A percentile compares a stretch with the other conserved stretches of the same genome.
Evolutionary conservation across 2,113 vertebrate species (phyloP).

Genomic region (Hypocryptadius cinnamomeus): DNA sequence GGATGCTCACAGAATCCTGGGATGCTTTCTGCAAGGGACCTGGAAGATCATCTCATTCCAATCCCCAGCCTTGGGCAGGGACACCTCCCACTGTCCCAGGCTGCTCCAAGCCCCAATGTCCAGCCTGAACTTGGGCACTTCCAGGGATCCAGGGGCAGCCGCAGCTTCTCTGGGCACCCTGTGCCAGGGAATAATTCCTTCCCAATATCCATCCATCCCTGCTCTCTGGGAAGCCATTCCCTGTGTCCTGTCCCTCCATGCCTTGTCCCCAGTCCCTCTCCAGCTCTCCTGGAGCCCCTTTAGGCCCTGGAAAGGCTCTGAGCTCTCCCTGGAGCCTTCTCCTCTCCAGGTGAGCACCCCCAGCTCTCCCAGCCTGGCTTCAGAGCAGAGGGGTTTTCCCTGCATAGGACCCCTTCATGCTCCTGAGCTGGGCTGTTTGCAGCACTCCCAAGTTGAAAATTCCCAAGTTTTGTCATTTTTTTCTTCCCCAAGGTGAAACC

Average conservation of each 20-base stretch:
- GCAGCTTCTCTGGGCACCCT: neutral
- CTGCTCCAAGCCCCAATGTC: neutral
- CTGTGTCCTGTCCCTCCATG: neutral
- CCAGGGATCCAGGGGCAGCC: neutral
- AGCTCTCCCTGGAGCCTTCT: neutral
- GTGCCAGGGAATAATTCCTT: neutral
- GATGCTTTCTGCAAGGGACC: neutral
- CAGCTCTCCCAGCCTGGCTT: neutral
- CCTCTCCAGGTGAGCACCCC: neutral
- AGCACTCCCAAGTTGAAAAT: neutral
- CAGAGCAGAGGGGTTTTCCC: neutral
- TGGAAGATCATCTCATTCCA: neutral
- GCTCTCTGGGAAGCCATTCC: neutral
- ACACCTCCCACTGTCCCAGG: neutral
- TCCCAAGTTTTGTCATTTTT: neutral
- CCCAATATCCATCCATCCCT: fast-evolving
- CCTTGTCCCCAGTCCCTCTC: neutral
- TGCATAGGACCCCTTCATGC: fast-evolving
- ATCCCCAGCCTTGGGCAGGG: neutral
- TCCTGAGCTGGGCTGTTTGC: neutral
- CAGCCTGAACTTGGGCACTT: fast-evolving
- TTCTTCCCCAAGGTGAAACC: neutral
- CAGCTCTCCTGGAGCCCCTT: neutral
- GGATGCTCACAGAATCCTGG: neutral
- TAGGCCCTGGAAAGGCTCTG: fast-evolving